Conservation (phyloP, 2,113 vertebrate genomes). For the Rhegmatorhina hoffmannsi region DNA sequence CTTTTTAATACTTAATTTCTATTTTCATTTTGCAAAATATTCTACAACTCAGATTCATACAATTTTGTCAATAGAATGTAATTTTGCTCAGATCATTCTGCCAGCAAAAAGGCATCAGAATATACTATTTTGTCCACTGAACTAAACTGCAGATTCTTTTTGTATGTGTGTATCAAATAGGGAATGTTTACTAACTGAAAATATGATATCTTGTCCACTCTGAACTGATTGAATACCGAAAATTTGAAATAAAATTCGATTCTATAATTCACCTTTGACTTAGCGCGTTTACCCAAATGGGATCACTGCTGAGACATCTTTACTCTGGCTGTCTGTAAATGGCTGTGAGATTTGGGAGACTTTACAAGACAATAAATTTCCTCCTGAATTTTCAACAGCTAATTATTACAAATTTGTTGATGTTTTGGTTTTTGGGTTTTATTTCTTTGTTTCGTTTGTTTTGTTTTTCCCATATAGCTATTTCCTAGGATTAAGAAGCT, state of each 20-base stretch:
- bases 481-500: background rate
- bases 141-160: conserved; percentile 3
- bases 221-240: background rate
- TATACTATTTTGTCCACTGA: background rate
- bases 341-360: background rate
- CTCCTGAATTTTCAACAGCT: background rate
- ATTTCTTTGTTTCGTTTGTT: no score
- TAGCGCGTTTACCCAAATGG: background rate
- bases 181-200: background rate
- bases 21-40: background rate
- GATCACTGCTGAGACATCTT: background rate
- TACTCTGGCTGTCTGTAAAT: background rate
- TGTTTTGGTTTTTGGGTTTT: no score
- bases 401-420: background rate
- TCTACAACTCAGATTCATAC: background rate
- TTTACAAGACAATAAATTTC: background rate
- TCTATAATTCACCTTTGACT: background rate
- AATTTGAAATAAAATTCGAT: background rate
- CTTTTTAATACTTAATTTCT: background rate
- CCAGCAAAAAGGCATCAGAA: background rate
- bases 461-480: background rate
- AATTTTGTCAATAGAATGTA: conserved; percentile 37
- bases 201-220: background rate
- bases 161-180: background rate
- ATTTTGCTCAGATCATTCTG: conserved; percentile 25